These are phyloP conservation scores for Lycorma delicatula DNA, from an alignment of 1,140 invertebrate species.

Conservation along the genomic window DNA sequence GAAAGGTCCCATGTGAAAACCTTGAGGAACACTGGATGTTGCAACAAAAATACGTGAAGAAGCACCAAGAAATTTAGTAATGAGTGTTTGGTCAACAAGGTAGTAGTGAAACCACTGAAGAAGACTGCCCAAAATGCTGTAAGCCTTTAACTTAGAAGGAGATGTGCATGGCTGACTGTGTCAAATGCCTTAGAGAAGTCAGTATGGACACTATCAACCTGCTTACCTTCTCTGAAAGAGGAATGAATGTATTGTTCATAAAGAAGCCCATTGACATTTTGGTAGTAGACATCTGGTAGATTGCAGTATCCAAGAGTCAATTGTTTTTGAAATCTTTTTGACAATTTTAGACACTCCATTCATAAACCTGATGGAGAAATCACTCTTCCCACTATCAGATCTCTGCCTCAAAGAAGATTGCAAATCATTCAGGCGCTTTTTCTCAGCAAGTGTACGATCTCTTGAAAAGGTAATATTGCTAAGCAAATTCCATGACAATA, in stretches of 20 bases:
- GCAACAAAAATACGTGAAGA: constrained; percentile 18
- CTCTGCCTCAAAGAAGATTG: no score
- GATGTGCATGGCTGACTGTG: not conserved
- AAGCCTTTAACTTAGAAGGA: constrained; percentile 1
- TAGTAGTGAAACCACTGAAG: constrained; percentile 27
- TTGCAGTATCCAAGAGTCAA: no score
- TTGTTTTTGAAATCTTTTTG: no score
- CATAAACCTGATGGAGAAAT: no score
- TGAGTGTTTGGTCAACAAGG: constrained; percentile 22
- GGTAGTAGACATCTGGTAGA: no score
- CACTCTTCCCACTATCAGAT: no score
- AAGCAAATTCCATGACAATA: no score
- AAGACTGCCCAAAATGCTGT: constrained; percentile 7
- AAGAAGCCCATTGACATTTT: no score
- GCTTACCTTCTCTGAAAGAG: not conserved
- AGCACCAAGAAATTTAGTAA: constrained; percentile 22
- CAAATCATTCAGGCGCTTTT: no score
- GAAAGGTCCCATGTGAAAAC: constrained; percentile 29
- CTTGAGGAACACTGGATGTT: constrained; percentile 29
- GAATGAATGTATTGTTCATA: constrained; percentile 1
- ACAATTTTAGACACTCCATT: no score
- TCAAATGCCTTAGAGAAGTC: constrained; percentile 12
- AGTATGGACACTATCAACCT: constrained; percentile 6
- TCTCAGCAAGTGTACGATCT: no score
- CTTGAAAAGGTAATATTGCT: no score